Conservation (phyloP, 2,797 vertebrate species). For the Acanthurus tractus region DNA sequence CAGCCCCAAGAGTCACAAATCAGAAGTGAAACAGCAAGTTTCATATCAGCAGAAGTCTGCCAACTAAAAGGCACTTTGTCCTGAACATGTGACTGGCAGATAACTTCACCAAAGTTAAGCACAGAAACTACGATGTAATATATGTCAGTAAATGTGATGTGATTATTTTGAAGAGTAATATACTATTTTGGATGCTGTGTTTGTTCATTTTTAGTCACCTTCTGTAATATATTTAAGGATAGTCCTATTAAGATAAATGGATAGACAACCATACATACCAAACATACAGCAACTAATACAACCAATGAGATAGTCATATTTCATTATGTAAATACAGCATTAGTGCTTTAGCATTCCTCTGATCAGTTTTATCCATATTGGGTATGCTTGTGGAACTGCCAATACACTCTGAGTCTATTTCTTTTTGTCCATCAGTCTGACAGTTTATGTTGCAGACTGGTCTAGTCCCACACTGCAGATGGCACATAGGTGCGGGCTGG, state of each 20-base stretch:
- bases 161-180: not conserved
- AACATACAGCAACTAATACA: not conserved
- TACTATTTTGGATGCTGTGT: not conserved
- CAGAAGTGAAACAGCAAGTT: not conserved
- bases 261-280: not conserved
- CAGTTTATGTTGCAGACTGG: conserved; percentile 5
- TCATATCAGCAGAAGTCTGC: not conserved
- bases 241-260: not conserved
- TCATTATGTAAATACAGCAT: not conserved
- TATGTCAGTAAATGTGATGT: not conserved
- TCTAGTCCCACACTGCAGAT: conserved; percentile 16
- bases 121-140: not conserved
- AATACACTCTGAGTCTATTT: conserved; percentile 4
- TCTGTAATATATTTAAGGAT: not conserved
- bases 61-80: not conserved
- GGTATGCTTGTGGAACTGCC: not conserved
- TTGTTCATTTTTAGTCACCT: not conserved
- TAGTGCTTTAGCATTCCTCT: not conserved
- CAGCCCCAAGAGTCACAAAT: not conserved
- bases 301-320: not conserved
- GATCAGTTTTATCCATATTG: conserved; percentile 10
- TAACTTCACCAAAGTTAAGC: not conserved
- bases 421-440: conserved; percentile 24
- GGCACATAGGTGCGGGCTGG: conserved; percentile 5
- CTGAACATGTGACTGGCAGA: not conserved